Conservation (phyloP, 2,888 invertebrate genomes). For the Pandemis heparana region DNA sequence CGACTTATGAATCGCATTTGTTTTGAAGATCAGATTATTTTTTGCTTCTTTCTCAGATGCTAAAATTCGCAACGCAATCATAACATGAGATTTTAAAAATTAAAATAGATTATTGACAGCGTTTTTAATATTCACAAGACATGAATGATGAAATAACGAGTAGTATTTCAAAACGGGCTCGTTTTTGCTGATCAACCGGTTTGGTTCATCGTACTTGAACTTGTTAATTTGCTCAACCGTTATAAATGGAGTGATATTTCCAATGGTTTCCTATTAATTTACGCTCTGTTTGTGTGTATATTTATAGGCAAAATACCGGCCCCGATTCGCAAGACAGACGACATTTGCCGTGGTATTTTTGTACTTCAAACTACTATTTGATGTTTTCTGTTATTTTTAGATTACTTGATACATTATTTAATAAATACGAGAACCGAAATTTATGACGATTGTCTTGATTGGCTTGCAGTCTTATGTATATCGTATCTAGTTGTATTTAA, state of each 20-base stretch:
- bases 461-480: too few species aligned
- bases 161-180: constrained; percentile 23
- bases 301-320: background rate
- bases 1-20: too few species aligned
- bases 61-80: background rate
- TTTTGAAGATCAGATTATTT: too few species aligned
- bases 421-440: too few species aligned
- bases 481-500: too few species aligned
- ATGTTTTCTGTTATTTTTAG: too few species aligned
- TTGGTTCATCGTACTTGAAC: constrained; percentile 5
- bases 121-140: background rate
- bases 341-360: background rate
- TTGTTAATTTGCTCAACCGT: constrained; percentile 34
- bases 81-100: background rate
- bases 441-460: too few species aligned
- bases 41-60: too few species aligned
- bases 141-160: constrained; percentile 36
- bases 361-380: background rate
- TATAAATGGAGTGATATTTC: constrained; percentile 36
- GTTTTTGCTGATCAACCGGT: constrained; percentile 37
- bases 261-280: constrained; percentile 27
- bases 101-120: background rate
- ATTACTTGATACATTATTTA: too few species aligned
- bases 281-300: background rate
- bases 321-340: background rate